These are phyloP conservation scores for Ricordea florida DNA, from an alignment of 92 coral and sea anemone species.

Conservation along the genomic window DNA sequence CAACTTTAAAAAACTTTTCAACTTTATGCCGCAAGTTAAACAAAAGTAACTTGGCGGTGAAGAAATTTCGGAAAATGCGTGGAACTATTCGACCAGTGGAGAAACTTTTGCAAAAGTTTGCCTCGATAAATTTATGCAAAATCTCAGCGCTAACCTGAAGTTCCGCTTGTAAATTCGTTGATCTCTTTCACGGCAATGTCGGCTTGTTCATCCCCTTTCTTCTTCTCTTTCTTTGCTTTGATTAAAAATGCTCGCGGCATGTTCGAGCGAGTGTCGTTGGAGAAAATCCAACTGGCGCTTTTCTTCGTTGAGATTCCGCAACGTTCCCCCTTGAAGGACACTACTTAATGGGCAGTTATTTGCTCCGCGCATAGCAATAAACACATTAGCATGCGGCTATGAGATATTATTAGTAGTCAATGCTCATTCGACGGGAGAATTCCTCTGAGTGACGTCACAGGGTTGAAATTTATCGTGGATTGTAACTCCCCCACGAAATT, in stretches of 20 bases:
- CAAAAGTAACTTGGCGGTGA: no score
- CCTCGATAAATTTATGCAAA: conserved; percentile 14
- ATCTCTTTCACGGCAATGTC: background rate
- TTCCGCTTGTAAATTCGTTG: conserved; percentile 6
- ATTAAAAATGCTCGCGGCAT: conserved; percentile 91
- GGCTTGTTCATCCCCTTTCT: conserved; percentile 30
- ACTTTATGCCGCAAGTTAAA: no score
- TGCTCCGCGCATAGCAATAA: conserved; percentile 28
- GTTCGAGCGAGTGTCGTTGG: conserved; percentile 31
- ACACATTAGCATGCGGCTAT: conserved; percentile 56
- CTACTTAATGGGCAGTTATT: conserved; percentile 53
- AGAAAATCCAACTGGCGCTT: conserved; percentile 39
- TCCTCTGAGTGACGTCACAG: conserved; percentile 78
- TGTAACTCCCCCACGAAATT: conserved; percentile 67
- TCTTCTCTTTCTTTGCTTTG: conserved; percentile 67
- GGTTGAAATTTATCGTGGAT: conserved; percentile 53
- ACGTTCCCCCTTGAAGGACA: conserved; percentile 57
- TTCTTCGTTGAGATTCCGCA: conserved; percentile 14
- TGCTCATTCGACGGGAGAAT: conserved; percentile 88
- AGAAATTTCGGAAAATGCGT: background rate
- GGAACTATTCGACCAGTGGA: conserved; percentile 7
- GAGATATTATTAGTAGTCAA: conserved; percentile 35
- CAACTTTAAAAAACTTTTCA: no score
- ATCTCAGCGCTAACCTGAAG: conserved; percentile 36
- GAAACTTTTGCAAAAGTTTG: conserved; percentile 1